Evolutionary conservation across 2,797 vertebrate genomes (phyloP).

Genomic region (Alectoris magna): DNA sequence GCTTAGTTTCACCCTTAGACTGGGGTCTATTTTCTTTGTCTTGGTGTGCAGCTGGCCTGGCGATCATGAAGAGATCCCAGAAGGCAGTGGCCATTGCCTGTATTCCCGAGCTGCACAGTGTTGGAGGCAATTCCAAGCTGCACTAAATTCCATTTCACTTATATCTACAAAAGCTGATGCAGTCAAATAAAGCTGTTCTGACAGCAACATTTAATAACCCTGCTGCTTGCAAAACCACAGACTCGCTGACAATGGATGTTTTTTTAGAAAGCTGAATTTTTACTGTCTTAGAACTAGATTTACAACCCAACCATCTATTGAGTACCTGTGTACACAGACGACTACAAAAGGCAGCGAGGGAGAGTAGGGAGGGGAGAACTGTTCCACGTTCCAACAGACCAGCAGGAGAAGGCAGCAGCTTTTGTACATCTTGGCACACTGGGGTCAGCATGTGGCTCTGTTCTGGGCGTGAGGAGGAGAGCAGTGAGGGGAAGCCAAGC

Average conservation of each 20-base stretch:
- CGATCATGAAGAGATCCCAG: background rate
- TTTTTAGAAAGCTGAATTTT: constrained; percentile 69
- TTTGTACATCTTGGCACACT: background rate
- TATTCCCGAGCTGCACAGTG: background rate
- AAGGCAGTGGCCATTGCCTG: background rate
- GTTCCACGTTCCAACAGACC: background rate
- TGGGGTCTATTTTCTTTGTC: background rate
- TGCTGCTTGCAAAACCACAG: constrained; percentile 1
- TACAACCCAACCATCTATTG: constrained; percentile 33
- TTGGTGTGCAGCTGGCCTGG: background rate
- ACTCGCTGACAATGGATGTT: constrained; percentile 40
- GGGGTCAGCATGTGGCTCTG: background rate
- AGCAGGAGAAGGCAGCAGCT: background rate
- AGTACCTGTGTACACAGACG: background rate
- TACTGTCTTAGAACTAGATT: constrained; percentile 58
- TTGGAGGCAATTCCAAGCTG: constrained; percentile 14
- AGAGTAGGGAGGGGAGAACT: background rate
- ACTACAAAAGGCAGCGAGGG: background rate
- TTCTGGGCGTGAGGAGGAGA: background rate
- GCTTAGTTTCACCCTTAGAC: rapidly evolving
- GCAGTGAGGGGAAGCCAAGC: background rate
- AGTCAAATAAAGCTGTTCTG: constrained; percentile 74
- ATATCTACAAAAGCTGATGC: constrained; percentile 21
- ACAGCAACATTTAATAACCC: constrained; percentile 73
- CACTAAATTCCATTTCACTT: constrained; percentile 37